These are phyloP conservation scores for Quadroppia sp. DNA, from an alignment of 2,888 invertebrate genomes.

Conservation along the genomic window DNA sequence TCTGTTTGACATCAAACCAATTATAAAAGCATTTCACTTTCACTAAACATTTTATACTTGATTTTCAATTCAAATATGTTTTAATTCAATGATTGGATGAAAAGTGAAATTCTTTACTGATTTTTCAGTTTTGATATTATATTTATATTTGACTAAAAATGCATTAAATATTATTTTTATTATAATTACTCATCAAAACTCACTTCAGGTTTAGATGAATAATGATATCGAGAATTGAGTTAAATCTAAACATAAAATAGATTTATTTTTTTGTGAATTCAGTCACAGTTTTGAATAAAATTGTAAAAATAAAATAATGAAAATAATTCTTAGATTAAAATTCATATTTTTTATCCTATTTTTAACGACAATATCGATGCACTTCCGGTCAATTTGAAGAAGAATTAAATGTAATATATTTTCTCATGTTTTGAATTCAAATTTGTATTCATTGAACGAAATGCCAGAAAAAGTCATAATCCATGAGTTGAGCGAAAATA, in stretches of 20 bases:
- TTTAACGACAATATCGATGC: neutral
- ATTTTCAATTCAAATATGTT: neutral
- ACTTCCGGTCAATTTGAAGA: neutral
- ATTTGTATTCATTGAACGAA: neutral
- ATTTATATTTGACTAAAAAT: no score
- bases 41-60: neutral
- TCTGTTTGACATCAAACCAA: conserved; percentile 7
- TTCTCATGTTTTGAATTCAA: neutral
- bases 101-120: neutral
- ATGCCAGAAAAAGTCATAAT: neutral
- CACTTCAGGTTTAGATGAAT: no score
- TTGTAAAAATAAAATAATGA: no score
- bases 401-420: no score
- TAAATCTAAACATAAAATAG: neutral
- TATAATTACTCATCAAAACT: no score
- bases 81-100: neutral
- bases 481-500: neutral
- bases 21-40: neutral
- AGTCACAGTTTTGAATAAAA: neutral
- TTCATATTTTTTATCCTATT: no score
- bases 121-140: neutral
- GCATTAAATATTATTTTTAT: no score
- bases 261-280: neutral
- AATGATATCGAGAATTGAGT: neutral
- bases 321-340: no score